Evolutionary conservation across 2,888 invertebrate species (phyloP).

Genomic region (Agriopis aurantiaria): DNA sequence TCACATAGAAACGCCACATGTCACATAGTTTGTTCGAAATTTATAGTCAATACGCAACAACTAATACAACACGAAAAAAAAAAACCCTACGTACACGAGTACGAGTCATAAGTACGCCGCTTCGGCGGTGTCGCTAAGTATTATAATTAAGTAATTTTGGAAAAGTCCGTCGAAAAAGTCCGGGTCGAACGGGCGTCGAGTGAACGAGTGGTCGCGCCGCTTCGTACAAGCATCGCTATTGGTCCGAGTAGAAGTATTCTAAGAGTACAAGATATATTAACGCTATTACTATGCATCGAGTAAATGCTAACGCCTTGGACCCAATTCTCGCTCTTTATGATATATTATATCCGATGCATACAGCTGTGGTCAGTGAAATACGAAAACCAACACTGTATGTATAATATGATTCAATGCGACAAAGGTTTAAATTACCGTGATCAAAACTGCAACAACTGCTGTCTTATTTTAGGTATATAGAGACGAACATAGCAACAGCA

Average conservation of each 20-base stretch:
- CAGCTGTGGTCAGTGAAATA: not conserved
- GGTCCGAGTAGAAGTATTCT: conserved; percentile 52
- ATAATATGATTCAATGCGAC: too few species aligned
- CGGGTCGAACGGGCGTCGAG: not conserved
- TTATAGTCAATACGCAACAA: conserved; percentile 28
- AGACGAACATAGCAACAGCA: too few species aligned
- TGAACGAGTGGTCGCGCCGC: not conserved
- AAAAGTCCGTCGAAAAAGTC: conserved; percentile 14
- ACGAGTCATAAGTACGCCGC: conserved; percentile 27
- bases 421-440: too few species aligned
- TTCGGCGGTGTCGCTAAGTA: conserved; percentile 29
- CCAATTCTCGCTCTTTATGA: conserved; percentile 2
- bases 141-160: conserved; percentile 34
- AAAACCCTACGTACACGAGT: not conserved
- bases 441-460: too few species aligned
- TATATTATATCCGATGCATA: not conserved
- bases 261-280: conserved; percentile 21
- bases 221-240: conserved; percentile 44
- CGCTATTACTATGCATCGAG: conserved; percentile 13
- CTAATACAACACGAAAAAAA: conserved; percentile 18
- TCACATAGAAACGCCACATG: conserved; percentile 49
- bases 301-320: conserved; percentile 21
- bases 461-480: too few species aligned
- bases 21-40: conserved; percentile 42
- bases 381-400: not conserved